Conservation (phyloP, 2,888 invertebrate species). For the Tipula confusa region DNA sequence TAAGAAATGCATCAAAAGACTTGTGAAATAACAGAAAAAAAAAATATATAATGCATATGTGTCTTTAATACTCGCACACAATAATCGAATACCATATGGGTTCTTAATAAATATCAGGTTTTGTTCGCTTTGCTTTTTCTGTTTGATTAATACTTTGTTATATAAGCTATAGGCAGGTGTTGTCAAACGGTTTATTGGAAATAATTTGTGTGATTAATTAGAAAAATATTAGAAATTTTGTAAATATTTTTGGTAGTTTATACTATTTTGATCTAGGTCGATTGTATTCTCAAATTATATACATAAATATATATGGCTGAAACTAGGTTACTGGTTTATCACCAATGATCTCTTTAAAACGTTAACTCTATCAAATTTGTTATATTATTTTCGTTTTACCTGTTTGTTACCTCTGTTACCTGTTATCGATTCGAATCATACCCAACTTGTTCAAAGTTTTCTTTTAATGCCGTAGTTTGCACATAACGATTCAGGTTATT, state of each 20-base stretch:
- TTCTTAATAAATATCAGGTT: conserved; percentile 3
- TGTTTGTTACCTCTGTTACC: too few relatives aligned
- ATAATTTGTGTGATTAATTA: neutral
- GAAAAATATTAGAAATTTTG: neutral
- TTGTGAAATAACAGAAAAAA: neutral
- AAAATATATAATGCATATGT: neutral
- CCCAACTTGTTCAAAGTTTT: too few relatives aligned
- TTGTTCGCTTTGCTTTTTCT: neutral
- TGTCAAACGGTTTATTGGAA: neutral
- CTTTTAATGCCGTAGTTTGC: too few relatives aligned
- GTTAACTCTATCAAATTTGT: too few relatives aligned
- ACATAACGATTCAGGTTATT: too few relatives aligned
- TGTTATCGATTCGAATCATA: too few relatives aligned
- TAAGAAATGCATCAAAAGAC: neutral
- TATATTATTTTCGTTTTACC: too few relatives aligned
- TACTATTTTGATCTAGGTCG: neutral
- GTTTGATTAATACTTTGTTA: neutral
- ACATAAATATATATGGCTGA: neutral
- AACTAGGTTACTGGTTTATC: neutral
- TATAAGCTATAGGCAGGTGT: neutral
- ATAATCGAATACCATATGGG: neutral
- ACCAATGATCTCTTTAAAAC: neutral
- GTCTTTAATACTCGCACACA: neutral
- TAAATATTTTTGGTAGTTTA: neutral
- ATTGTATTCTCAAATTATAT: neutral